Conservation (phyloP, 2,888 invertebrate genomes). For the Protonemura montana region DNA sequence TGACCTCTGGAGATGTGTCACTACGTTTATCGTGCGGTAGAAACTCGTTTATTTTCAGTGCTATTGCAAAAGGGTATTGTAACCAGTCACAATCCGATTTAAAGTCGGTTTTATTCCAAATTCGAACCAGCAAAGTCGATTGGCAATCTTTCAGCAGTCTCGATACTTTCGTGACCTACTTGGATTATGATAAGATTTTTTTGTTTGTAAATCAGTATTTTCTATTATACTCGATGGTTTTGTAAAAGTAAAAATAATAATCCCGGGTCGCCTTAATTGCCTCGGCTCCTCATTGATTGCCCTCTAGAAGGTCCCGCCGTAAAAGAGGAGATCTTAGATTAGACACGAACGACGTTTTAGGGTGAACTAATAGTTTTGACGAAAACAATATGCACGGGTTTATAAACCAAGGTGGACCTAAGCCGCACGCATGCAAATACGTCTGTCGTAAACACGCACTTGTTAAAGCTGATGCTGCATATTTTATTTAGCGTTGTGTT, state of each 20-base stretch:
- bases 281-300: not conserved
- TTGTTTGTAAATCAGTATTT: not conserved
- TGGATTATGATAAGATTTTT: not conserved
- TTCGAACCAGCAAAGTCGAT: not conserved
- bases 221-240: not conserved
- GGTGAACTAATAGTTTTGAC: not conserved
- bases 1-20: not conserved
- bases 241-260: not conserved
- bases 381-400: not conserved
- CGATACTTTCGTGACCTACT: slow-evolving; percentile 7
- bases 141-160: not conserved
- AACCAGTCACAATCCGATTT: not conserved
- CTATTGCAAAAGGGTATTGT: not conserved
- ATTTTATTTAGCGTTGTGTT: not conserved
- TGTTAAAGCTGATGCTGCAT: not conserved
- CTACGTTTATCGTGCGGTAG: not conserved
- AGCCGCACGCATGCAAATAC: not conserved
- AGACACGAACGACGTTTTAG: not conserved
- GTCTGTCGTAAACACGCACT: not conserved
- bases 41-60: not conserved
- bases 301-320: not conserved
- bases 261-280: not conserved
- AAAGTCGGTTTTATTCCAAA: not conserved
- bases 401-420: not conserved
- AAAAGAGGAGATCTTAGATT: not conserved